Evolutionary conservation across 2,113 vertebrate genomes (phyloP).

Genomic region (Apteryx mantelli): DNA sequence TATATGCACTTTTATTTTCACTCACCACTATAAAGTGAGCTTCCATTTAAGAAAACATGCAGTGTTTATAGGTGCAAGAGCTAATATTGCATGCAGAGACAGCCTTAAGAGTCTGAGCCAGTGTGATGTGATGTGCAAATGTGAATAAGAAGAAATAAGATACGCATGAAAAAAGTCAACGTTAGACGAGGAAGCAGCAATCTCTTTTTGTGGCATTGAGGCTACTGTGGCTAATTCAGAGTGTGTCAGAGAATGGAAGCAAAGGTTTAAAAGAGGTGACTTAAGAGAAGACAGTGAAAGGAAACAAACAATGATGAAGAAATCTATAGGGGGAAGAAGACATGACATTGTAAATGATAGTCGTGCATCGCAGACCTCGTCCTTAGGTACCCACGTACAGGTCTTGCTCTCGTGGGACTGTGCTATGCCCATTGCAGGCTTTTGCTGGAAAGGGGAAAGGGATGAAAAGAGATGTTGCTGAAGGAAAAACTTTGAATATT

Average conservation of each 20-base stretch:
- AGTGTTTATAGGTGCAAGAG: not conserved
- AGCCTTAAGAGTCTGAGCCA: not conserved
- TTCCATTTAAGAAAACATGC: not conserved
- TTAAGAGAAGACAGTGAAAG: not conserved
- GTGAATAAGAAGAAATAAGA: not conserved
- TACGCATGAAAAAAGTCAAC: not conserved
- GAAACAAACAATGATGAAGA: not conserved
- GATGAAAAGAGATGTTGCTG: not conserved
- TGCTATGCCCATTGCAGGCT: fast-evolving
- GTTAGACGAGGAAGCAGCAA: not conserved
- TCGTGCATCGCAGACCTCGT: not conserved
- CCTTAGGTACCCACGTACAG: not conserved
- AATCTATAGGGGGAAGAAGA: not conserved
- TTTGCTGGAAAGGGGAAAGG: fast-evolving
- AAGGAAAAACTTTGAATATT: not conserved
- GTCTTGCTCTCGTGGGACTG: not conserved
- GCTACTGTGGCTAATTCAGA: not conserved
- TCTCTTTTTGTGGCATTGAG: not conserved
- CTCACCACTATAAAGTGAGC: not conserved
- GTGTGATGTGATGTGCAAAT: not conserved
- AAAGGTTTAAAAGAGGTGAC: not conserved
- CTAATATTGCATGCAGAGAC: not conserved
- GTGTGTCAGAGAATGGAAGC: not conserved
- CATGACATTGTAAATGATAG: fast-evolving
- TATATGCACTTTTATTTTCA: not conserved